Evolutionary conservation across 2,797 vertebrate species (phyloP).

Genomic region (Erpetoichthys calabaricus): DNA sequence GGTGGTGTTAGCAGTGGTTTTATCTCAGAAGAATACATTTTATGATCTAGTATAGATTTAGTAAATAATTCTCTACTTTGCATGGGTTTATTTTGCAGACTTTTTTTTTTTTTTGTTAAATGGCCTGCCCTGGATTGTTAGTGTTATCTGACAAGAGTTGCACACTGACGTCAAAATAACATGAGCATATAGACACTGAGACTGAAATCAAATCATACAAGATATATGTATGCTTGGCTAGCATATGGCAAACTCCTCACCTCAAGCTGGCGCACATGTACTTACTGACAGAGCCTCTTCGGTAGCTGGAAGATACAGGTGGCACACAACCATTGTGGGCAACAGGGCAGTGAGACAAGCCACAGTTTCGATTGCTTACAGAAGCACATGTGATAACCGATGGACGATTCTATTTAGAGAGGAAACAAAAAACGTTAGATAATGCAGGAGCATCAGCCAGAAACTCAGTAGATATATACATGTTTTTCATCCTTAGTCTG

Average conservation of each 20-base stretch:
- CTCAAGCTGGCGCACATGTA: conserved; percentile 10
- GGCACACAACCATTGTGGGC: conserved; percentile 74
- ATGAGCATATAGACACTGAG: neutral
- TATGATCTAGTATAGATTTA: too few species aligned
- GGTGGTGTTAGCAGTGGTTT: too few species aligned
- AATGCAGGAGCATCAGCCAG: neutral
- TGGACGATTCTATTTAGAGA: conserved; percentile 70
- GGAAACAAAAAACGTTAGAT: neutral
- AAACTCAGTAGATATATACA: too few species aligned
- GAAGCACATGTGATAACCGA: conserved; percentile 93
- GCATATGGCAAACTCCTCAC: too few species aligned
- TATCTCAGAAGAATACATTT: too few species aligned
- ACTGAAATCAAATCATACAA: conserved; percentile 4
- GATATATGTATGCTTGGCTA: too few species aligned
- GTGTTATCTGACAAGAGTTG: too few species aligned
- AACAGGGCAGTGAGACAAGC: conserved; percentile 83
- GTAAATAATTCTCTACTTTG: too few species aligned
- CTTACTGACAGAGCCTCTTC: conserved; percentile 76
- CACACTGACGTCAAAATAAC: neutral
- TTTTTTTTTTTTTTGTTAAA: too few species aligned
- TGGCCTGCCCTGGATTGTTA: too few species aligned
- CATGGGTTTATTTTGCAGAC: too few species aligned
- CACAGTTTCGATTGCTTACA: conserved; percentile 87
- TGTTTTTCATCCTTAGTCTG: too few species aligned
- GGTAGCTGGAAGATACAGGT: conserved; percentile 57